Evolutionary conservation across 2,113 vertebrate genomes (phyloP).

Genomic region (Jacana jacana): DNA sequence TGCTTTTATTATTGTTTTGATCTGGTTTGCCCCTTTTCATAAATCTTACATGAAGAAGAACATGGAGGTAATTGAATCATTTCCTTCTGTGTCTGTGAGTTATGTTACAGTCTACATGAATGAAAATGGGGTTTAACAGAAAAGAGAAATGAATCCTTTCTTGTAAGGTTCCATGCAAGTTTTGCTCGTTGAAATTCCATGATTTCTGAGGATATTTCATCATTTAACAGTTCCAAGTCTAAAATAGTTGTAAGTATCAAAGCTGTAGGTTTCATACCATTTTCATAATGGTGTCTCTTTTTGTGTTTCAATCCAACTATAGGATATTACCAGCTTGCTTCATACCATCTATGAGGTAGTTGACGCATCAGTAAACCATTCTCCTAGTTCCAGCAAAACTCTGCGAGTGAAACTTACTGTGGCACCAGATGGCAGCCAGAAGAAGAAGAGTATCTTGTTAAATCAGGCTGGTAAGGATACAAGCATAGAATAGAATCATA

Average conservation of each 20-base stretch:
- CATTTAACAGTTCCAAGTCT: background rate
- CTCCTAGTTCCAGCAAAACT: slow-evolving; percentile 93
- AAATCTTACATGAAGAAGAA: background rate
- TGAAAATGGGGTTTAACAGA: background rate
- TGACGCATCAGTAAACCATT: slow-evolving; percentile 95
- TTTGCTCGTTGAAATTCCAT: background rate
- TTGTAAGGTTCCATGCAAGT: background rate
- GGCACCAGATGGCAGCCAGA: slow-evolving; percentile 91
- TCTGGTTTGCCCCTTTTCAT: background rate
- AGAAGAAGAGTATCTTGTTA: slow-evolving; percentile 84
- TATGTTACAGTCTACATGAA: background rate
- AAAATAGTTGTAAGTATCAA: background rate
- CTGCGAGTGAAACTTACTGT: slow-evolving; percentile 94
- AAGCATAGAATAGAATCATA: too few relatives aligned
- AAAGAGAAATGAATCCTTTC: background rate
- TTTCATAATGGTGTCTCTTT: slow-evolving; percentile 1
- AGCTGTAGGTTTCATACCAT: background rate
- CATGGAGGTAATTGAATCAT: background rate
- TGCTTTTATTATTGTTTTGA: background rate
- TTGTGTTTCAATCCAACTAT: slow-evolving; percentile 36
- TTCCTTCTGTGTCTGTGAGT: background rate
- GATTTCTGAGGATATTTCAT: background rate
- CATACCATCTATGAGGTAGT: slow-evolving; percentile 99
- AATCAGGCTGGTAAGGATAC: slow-evolving; percentile 79
- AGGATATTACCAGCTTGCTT: slow-evolving; percentile 98